Conservation (phyloP, 2,113 vertebrate genomes). For the Gymnarchus niloticus region DNA sequence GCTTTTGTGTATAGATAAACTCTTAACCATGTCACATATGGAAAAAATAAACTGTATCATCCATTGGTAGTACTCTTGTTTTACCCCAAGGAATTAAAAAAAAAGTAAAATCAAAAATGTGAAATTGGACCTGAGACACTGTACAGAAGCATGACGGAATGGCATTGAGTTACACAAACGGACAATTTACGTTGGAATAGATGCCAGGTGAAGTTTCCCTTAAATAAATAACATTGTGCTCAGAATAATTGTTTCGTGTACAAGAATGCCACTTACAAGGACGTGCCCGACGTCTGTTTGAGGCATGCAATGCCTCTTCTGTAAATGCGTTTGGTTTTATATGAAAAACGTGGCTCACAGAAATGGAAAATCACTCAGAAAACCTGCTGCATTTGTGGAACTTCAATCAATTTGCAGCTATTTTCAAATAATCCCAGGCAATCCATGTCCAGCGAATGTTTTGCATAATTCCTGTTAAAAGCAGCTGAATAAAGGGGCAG, state of each 20-base stretch:
- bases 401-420: background rate
- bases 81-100: background rate
- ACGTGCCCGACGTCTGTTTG: background rate
- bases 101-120: background rate
- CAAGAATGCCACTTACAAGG: background rate
- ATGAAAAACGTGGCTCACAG: background rate
- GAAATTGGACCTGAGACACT: background rate
- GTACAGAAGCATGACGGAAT: slow-evolving; percentile 3
- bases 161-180: background rate
- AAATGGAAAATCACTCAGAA: background rate
- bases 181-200: background rate
- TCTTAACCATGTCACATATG: background rate
- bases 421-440: background rate
- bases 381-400: background rate
- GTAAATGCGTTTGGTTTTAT: background rate
- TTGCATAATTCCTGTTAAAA: background rate
- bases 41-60: too few species aligned
- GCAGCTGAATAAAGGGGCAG: background rate
- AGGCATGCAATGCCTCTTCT: background rate
- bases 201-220: background rate
- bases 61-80: slow-evolving; percentile 4
- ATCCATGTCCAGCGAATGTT: background rate
- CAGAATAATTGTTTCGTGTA: background rate
- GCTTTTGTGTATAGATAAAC: background rate
- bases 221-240: background rate